Evolutionary conservation across 2,797 vertebrate species (phyloP), one percentile per base, ranked within the genome.

Genomic region (Sebastiscus albofasciatus): DNA sequence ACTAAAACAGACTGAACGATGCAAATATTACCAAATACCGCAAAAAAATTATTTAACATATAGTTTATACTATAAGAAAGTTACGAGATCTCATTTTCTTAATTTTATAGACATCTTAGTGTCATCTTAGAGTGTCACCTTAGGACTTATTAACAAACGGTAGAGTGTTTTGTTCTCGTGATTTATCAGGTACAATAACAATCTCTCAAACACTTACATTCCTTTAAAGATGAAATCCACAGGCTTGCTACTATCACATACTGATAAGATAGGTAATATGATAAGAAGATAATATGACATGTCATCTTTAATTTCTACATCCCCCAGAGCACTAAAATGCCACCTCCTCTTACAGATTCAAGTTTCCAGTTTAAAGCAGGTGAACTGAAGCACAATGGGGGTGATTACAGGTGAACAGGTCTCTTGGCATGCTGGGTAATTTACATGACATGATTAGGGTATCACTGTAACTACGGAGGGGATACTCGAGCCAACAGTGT

Each of bases 341-440:
- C 55, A 18, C 9, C 27, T 55, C 2, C 3, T 20, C 39, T 36
- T 34, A 59, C 61, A 75, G 24, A 59, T 72, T 26, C 14, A 62
- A 10, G 27, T 72, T 60, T 80, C 8, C 46, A 27, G 60, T 68
- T 77, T 31, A 79, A 65, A 79, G 34, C 52, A 72, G 69, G 33
- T 85, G 64, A 74, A 75, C 52, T 58, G 6, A 64, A 54, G 67
- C 58, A 76, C 46, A 62, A 62, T 39, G 18, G 39, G 8, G n/a
- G 12, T 61, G 77, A 79, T 77, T 73, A 46, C 55, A 80, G 49
- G 62, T 49, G 70, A 68, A 72, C 58, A 54, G 59, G 49, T 29
- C 33, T 61, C 75, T 82, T 14, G 59, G 78, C 52, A 67, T 77
- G 54, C 36, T 73, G 76, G 65, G 60, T 76, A 80, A 79, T 80